Base-by-base conservation (phyloP, 2,797 vertebrate species). In the Erethizon dorsatum region DNA sequence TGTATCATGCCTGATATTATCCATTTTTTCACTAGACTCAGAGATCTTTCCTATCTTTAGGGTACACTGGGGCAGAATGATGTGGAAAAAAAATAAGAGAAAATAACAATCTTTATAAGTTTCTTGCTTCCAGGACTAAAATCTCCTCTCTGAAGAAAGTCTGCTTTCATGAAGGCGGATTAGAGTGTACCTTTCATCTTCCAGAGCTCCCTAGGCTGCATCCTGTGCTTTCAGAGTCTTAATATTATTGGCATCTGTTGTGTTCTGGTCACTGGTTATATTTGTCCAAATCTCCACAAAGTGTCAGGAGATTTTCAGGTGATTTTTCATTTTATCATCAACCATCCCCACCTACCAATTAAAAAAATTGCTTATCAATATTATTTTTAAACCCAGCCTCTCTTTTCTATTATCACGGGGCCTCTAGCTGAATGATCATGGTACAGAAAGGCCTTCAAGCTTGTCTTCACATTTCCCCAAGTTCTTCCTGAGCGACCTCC, bases 111-210 rank as follows among this genome's bases (percentile, higher is more conserved):
- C 6, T 85, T 82, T 88, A 6, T 86, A 90, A 73, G 67, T 95
- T 92, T 96, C 54, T 92, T 85, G 45, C 54, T 96, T 47, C 84
- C 50, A 88, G 73, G 61, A 88, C 33, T 93, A 94, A 85, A 95
- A 56, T 78, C 45, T 93, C 37, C 22, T 95, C 17, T 95, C 73
- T 63, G 93, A 82, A 84, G 75, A 83, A 94, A 94, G 50, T 75
- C 50, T 85, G 73, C 57, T 97, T 97, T 97, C 94, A 95, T 88
- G 88, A 88, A 69, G 50, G 33, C 20, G 88, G 82, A 95, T 95
- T 95, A 97, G 26, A 93, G 90, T 18, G 75, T 92, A 88, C 2
- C 77, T 92, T 95, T 97, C 85, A 92, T 95, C 83, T 95, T 89
- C 69, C 59, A 79, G 57, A 71, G 59, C n/a, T 89, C 20, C 37